phyloP scores from a whole-genome alignment of 2,888 invertebrate genomes.

The Tetranychus piercei region DNA sequence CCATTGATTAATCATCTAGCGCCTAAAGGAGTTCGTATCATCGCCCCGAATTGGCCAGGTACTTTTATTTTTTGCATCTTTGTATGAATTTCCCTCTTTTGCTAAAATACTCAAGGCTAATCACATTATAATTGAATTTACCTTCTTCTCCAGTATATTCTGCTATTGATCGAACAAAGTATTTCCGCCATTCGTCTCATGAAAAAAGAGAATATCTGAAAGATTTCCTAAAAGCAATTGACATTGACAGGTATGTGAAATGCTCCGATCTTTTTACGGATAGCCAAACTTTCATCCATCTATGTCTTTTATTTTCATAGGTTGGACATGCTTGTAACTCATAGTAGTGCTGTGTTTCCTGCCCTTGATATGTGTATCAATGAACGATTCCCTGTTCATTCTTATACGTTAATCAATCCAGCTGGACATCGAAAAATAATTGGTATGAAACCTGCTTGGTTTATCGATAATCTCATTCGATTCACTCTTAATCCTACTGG shows the following conservation, averaged over 20 bases:
- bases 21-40: not conserved
- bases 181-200: conserved; percentile 23
- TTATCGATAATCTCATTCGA: conserved; percentile 13
- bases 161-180: conserved; percentile 12
- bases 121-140: too few relatives aligned
- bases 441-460: conserved; percentile 17
- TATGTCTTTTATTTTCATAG: not conserved
- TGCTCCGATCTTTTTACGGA: not conserved
- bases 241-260: not conserved
- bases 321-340: conserved; percentile 23
- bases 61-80: not conserved
- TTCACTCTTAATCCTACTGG: conserved; percentile 19
- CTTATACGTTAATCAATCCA: conserved; percentile 24
- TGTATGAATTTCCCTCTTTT: not conserved
- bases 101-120: not conserved
- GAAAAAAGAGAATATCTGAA: conserved; percentile 23
- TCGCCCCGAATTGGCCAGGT: not conserved
- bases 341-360: conserved; percentile 25
- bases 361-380: conserved; percentile 14
- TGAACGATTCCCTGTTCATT: conserved; percentile 14
- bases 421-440: conserved; percentile 19
- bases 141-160: not conserved
- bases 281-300: not conserved
- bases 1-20: not conserved
- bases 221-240: conserved; percentile 23